phyloP scores from a whole-genome alignment of 2,888 invertebrate genomes.

The Coenonympha arcania region DNA sequence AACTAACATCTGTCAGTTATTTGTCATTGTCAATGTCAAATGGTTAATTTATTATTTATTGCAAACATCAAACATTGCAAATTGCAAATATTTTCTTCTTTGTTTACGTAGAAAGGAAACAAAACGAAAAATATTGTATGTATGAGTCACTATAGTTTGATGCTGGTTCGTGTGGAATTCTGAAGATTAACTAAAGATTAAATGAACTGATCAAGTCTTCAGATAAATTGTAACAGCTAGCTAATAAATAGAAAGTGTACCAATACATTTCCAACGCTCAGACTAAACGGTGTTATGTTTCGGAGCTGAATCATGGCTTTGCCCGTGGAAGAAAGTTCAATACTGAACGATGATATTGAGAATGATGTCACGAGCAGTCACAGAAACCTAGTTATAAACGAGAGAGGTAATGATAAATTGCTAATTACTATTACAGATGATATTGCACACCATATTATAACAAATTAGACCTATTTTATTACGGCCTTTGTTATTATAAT shows the following conservation, averaged over 20 bases:
- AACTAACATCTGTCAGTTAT: background rate
- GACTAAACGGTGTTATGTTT: conserved; percentile 33
- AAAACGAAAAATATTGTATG: background rate
- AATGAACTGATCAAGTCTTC: background rate
- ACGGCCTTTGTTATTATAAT: background rate
- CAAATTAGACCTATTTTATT: background rate
- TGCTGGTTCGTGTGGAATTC: background rate
- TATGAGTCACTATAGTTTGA: conserved; percentile 18
- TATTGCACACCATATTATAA: background rate
- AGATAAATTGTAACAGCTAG: no score
- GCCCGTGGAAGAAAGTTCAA: conserved; percentile 59
- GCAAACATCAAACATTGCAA: no score
- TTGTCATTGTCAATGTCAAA: background rate
- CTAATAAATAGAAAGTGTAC: background rate
- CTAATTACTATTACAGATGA: no score
- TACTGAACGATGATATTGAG: conserved; percentile 63
- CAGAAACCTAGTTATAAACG: conserved; percentile 52
- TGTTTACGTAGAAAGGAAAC: conserved; percentile 19
- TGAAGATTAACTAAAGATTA: background rate
- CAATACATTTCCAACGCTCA: conserved; percentile 3
- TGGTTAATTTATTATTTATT: no score
- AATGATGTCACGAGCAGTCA: conserved; percentile 58
- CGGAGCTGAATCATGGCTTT: conserved; percentile 49
- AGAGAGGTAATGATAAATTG: conserved; percentile 46
- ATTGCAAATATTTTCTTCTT: conserved; percentile 16